Conservation (phyloP, 2,797 vertebrate species). For the Thalassophryne amazonica region DNA sequence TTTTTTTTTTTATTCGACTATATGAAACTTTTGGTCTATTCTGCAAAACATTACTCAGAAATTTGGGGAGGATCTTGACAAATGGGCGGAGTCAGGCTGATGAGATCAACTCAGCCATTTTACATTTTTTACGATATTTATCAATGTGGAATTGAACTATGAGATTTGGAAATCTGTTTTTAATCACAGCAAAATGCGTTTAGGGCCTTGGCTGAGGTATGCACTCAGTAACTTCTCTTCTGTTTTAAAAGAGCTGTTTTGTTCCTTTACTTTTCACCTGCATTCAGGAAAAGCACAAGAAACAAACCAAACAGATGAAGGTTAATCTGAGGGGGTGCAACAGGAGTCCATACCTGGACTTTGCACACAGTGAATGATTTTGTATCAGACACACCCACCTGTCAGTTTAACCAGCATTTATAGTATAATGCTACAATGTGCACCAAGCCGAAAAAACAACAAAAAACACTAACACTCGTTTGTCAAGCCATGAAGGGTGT, state of each 20-base stretch:
- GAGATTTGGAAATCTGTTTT: too few relatives aligned
- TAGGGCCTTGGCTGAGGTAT: too few relatives aligned
- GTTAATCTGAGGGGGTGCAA: constrained; percentile 32
- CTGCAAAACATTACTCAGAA: too few relatives aligned
- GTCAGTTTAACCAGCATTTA: constrained; percentile 31
- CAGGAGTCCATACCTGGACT: neutral
- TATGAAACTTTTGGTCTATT: too few relatives aligned
- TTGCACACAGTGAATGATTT: neutral
- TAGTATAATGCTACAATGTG: neutral
- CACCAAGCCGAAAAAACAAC: constrained; percentile 12
- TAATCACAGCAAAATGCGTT: too few relatives aligned
- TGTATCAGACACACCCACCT: neutral
- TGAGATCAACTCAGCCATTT: too few relatives aligned
- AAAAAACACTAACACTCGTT: constrained; percentile 11
- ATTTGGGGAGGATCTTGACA: too few relatives aligned
- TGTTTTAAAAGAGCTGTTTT: neutral
- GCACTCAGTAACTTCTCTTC: too few relatives aligned
- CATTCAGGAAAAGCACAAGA: neutral
- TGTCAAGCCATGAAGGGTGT: neutral
- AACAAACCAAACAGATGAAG: neutral
- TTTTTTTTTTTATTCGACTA: too few relatives aligned
- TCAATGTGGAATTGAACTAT: too few relatives aligned
- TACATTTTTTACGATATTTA: too few relatives aligned
- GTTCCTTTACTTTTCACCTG: neutral
- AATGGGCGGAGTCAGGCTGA: too few relatives aligned